A percentile compares a stretch with the other conserved stretches of the same genome.
phyloP scores from a whole-genome alignment of 2,888 invertebrate species.

The Melanchra persicariae region DNA sequence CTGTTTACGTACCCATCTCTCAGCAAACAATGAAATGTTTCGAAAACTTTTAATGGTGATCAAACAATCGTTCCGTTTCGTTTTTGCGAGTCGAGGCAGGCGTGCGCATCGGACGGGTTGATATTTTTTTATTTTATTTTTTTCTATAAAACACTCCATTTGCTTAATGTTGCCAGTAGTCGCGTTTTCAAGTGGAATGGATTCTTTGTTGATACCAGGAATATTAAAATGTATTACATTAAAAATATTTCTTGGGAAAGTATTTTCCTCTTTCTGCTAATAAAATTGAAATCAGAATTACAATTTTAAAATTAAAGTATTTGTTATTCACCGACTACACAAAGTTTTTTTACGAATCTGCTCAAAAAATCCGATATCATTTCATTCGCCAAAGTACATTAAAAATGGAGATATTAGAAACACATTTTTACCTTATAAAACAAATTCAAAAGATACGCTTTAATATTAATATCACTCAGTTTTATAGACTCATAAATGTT shows the following conservation, averaged over 20 bases:
- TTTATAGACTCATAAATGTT: slow-evolving; percentile 82
- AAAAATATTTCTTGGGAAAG: not conserved
- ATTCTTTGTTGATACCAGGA: slow-evolving; percentile 46
- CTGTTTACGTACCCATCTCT: slow-evolving; percentile 77
- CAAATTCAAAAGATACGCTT: slow-evolving; percentile 64
- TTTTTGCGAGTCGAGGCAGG: slow-evolving; percentile 70
- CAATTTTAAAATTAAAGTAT: slow-evolving; percentile 5
- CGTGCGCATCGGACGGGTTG: slow-evolving; percentile 68
- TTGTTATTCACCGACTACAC: slow-evolving; percentile 3
- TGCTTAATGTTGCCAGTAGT: slow-evolving; percentile 75
- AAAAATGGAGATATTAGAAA: slow-evolving; percentile 28
- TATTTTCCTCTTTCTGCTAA: slow-evolving; percentile 4
- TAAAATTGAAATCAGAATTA: not conserved
- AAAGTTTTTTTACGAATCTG: not conserved
- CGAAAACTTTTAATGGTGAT: slow-evolving; percentile 87
- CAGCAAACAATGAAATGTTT: slow-evolving; percentile 81
- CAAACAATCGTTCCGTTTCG: slow-evolving; percentile 84
- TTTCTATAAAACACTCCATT: slow-evolving; percentile 73
- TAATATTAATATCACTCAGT: slow-evolving; percentile 78
- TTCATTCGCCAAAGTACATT: slow-evolving; percentile 16
- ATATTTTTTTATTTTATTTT: slow-evolving; percentile 58
- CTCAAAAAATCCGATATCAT: slow-evolving; percentile 3
- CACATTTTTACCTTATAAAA: slow-evolving; percentile 47
- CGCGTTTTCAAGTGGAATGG: slow-evolving; percentile 67
- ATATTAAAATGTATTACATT: slow-evolving; percentile 25